These are phyloP conservation scores for Euspilapteryx auroguttella DNA, from an alignment of 2,888 invertebrate species.

Conservation along the genomic window DNA sequence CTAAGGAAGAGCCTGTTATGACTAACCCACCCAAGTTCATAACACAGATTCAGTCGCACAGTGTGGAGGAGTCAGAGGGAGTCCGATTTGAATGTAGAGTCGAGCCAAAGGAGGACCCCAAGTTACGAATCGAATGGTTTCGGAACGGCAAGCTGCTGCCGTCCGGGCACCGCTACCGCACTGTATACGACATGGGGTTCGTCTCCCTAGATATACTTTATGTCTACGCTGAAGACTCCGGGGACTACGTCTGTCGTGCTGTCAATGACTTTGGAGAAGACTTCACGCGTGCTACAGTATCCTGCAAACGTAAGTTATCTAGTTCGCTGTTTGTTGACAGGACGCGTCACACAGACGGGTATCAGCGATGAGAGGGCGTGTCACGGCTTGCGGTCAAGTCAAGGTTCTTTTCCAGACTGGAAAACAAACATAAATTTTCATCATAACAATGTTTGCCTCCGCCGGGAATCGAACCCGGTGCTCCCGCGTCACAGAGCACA, in stretches of 20 bases:
- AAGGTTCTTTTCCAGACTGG: no score
- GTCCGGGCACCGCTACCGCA: constrained; percentile 89
- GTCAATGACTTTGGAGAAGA: constrained; percentile 91
- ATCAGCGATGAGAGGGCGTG: no score
- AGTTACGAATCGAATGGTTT: constrained; percentile 89
- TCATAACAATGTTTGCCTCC: no score
- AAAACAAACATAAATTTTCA: no score
- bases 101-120: constrained; percentile 93
- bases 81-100: constrained; percentile 94
- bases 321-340: no score
- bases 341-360: no score
- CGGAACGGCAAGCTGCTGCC: constrained; percentile 88
- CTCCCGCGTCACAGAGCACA: no score
- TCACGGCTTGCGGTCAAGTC: no score
- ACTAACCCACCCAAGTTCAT: constrained; percentile 83
- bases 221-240: constrained; percentile 92
- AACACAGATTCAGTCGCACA: constrained; percentile 82
- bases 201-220: constrained; percentile 91
- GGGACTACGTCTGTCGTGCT: constrained; percentile 91
- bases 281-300: constrained; percentile 79
- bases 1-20: constrained; percentile 70
- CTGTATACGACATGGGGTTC: constrained; percentile 91
- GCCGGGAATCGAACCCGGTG: no score
- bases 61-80: constrained; percentile 89
- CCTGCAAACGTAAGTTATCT: constrained; percentile 76